A percentile compares a stretch with the other conserved stretches of the same genome.
Evolutionary conservation across 2,888 invertebrate species (phyloP).

Genomic region (Himalopsyche tibetana): DNA sequence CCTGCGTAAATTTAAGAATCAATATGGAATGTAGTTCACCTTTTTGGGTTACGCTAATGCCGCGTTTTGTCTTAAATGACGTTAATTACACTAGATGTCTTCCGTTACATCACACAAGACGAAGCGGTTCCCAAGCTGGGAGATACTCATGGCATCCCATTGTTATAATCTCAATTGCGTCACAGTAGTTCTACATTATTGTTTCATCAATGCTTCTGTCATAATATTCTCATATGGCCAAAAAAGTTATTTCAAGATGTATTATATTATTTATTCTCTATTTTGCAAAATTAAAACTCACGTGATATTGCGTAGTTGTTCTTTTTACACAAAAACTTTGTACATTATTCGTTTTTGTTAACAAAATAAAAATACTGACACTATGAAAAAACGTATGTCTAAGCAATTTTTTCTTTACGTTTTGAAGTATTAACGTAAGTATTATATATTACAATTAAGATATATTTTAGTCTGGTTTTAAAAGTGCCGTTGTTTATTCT

Average conservation of each 20-base stretch:
- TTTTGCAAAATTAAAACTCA: slow-evolving; percentile 9
- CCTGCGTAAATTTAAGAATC: slow-evolving; percentile 44
- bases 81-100: slow-evolving; percentile 55
- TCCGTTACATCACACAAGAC: slow-evolving; percentile 52
- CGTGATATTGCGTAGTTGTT: slow-evolving; percentile 2
- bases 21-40: slow-evolving; percentile 53
- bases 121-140: slow-evolving; percentile 56
- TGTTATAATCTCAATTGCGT: slow-evolving; percentile 51
- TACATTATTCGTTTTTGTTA: neutral
- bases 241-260: neutral
- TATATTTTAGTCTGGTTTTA: too few species aligned
- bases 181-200: slow-evolving; percentile 44
- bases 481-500: too few species aligned
- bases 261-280: neutral
- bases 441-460: too few species aligned
- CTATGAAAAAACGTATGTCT: too few species aligned
- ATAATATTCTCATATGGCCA: slow-evolving; percentile 36
- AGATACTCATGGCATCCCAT: slow-evolving; percentile 52
- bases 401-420: too few species aligned
- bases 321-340: neutral
- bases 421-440: too few species aligned
- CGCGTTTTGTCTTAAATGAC: slow-evolving; percentile 57
- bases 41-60: slow-evolving; percentile 54
- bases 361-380: too few species aligned
- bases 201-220: slow-evolving; percentile 42